Conservation (phyloP, 1,140 invertebrate species). For the Frieseomelitta varia region DNA sequence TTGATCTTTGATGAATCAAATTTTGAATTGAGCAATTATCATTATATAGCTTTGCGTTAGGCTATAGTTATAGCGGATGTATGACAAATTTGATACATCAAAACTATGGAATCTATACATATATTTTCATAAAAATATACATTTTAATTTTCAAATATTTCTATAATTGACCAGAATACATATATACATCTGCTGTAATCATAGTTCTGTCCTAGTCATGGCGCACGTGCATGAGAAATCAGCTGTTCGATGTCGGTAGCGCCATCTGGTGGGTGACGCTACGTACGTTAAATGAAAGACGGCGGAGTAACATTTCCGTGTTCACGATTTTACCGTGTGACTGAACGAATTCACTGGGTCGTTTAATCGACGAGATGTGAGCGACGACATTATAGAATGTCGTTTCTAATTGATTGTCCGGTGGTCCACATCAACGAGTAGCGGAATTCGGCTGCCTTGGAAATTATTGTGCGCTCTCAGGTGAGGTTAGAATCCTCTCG, state of each 20-base stretch:
- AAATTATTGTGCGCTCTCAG: constrained; percentile 37
- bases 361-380: constrained; percentile 35
- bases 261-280: constrained; percentile 35
- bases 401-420: constrained; percentile 13
- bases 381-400: constrained; percentile 6
- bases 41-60: too few species aligned
- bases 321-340: constrained; percentile 27
- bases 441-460: neutral
- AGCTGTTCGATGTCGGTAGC: constrained; percentile 52
- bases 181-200: neutral
- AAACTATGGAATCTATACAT: neutral
- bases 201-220: neutral
- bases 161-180: too few species aligned
- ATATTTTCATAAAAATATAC: neutral
- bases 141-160: neutral
- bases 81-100: too few species aligned
- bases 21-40: neutral
- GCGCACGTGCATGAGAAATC: constrained; percentile 58
- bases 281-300: constrained; percentile 3
- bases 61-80: too few species aligned
- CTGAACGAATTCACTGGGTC: constrained; percentile 4
- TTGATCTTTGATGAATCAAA: neutral
- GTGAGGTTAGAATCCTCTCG: constrained; percentile 56
- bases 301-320: constrained; percentile 21
- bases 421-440: constrained; percentile 2